Evolutionary conservation across 92 coral and sea anemone species (phyloP).

Genomic region (Desmophyllum pertusum): DNA sequence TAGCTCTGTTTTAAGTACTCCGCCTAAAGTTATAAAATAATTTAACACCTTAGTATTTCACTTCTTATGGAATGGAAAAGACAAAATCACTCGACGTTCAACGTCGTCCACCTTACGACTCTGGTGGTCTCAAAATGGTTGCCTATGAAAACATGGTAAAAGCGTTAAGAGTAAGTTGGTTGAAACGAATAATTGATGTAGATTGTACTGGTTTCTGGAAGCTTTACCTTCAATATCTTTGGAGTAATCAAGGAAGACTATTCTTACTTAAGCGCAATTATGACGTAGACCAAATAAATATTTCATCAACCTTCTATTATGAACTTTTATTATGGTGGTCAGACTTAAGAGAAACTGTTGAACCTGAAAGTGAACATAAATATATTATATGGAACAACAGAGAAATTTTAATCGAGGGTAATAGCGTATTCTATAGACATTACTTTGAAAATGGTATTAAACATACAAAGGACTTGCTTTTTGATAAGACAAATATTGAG

Average conservation of each 20-base stretch:
- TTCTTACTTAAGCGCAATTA: background rate
- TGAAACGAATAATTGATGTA: background rate
- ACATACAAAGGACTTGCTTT: too few relatives aligned
- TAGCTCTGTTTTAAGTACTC: constrained; percentile 16
- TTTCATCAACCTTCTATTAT: background rate
- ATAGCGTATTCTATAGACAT: background rate
- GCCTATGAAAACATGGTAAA: background rate
- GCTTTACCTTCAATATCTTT: background rate
- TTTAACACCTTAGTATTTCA: constrained; percentile 15
- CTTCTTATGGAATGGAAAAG: constrained; percentile 16
- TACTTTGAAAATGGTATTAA: too few relatives aligned
- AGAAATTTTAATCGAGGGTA: background rate
- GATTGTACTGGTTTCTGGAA: background rate
- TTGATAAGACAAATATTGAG: background rate
- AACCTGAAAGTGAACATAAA: background rate
- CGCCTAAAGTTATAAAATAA: constrained; percentile 19
- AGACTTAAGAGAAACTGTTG: background rate
- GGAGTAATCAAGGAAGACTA: background rate
- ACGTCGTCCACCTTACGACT: constrained; percentile 18
- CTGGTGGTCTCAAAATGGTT: background rate
- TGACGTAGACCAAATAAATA: background rate
- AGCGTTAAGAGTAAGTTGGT: background rate
- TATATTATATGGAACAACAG: background rate
- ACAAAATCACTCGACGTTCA: background rate
- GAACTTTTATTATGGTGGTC: background rate